phyloP scores from a whole-genome alignment of 2,888 invertebrate genomes.

The Ceriagrion tenellum region DNA sequence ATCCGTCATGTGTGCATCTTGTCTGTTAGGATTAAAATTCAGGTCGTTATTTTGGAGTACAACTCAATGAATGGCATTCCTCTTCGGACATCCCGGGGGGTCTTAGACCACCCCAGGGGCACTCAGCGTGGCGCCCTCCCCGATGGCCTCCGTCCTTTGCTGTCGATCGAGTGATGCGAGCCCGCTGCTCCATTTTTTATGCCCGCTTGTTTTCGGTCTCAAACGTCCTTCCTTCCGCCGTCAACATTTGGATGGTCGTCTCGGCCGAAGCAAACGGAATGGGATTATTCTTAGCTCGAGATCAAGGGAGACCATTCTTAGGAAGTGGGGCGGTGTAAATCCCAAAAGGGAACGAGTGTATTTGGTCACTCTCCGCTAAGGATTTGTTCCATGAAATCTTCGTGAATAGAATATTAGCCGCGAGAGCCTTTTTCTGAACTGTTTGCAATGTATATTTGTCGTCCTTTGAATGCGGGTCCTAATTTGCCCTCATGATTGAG shows the following conservation, averaged over 20 bases:
- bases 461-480: no score
- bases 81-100: no score
- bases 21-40: no score
- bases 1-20: no score
- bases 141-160: background rate
- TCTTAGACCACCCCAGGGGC: no score
- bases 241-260: background rate
- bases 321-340: background rate
- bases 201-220: background rate
- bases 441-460: no score
- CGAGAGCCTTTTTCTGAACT: background rate
- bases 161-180: background rate
- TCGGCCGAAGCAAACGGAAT: background rate
- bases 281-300: conserved; percentile 13
- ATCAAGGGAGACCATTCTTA: background rate
- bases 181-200: no score
- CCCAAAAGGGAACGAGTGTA: background rate
- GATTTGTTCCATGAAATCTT: background rate
- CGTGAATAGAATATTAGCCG: background rate
- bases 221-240: background rate
- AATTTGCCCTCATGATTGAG: background rate
- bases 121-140: no score
- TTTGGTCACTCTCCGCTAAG: background rate
- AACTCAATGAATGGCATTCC: no score
- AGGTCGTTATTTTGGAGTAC: no score